phyloP scores from a whole-genome alignment of 2,797 vertebrate species.

The Enteromius paludinosus region DNA sequence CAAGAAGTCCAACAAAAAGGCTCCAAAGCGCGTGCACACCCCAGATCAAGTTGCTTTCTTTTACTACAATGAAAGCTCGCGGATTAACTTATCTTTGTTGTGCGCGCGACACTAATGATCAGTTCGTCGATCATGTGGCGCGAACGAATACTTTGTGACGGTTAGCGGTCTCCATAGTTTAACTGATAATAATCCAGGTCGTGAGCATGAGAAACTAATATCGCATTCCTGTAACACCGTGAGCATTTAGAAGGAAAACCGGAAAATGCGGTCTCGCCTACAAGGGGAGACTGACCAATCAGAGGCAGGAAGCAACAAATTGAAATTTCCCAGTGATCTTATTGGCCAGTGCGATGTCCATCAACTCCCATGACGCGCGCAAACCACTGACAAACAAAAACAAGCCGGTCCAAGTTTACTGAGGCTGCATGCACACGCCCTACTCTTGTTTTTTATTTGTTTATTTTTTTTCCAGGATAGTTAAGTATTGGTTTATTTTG shows the following conservation, averaged over 20 bases:
- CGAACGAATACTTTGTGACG: background rate
- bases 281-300: slow-evolving; percentile 69
- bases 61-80: slow-evolving; percentile 2
- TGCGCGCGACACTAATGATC: background rate
- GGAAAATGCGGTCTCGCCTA: slow-evolving; percentile 73
- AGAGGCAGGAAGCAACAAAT: slow-evolving; percentile 52
- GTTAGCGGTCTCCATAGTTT: slow-evolving; percentile 53
- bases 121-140: background rate
- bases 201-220: slow-evolving; percentile 4
- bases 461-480: background rate
- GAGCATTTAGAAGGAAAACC: slow-evolving; percentile 75
- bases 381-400: slow-evolving; percentile 25
- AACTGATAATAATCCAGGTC: slow-evolving; percentile 33
- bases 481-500: background rate
- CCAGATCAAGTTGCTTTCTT: slow-evolving; percentile 34
- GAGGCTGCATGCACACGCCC: background rate
- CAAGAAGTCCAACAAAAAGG: slow-evolving; percentile 30
- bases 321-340: slow-evolving; percentile 58
- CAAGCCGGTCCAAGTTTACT: background rate
- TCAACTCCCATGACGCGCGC: slow-evolving; percentile 47
- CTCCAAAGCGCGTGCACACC: slow-evolving; percentile 19
- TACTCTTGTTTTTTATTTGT: background rate
- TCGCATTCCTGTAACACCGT: slow-evolving; percentile 13
- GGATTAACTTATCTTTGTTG: background rate
- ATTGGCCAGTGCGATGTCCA: slow-evolving; percentile 69